phyloP scores from a whole-genome alignment of 2,797 vertebrate genomes.

The Neosalanx taihuensis region DNA sequence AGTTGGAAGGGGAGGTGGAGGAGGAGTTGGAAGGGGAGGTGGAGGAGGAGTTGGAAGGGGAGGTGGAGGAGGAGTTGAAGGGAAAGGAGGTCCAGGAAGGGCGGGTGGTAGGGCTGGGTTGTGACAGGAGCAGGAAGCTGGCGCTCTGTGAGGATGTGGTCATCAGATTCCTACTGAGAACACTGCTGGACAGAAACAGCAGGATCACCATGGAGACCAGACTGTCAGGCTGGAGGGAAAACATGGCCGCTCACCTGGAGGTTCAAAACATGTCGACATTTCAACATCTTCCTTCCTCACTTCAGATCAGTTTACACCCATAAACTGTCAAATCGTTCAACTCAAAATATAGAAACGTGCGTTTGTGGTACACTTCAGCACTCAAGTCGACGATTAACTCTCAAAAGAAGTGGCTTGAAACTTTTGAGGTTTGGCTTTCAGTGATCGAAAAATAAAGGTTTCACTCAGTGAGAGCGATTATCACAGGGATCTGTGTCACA shows the following conservation, averaged over 20 bases:
- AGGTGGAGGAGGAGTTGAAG: no score
- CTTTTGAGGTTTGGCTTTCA: background rate
- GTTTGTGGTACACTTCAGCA: background rate
- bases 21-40: no score
- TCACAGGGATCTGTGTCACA: background rate
- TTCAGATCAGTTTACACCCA: no score
- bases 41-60: no score
- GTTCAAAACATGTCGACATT: background rate
- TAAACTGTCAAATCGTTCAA: background rate
- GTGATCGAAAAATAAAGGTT: background rate
- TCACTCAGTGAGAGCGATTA: background rate
- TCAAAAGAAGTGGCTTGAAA: background rate
- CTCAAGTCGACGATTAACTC: background rate
- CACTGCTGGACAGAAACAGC: slow-evolving; percentile 17
- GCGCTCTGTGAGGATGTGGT: background rate
- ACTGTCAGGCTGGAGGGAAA: slow-evolving; percentile 16
- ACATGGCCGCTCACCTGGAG: background rate
- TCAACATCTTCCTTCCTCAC: no score
- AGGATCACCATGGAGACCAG: slow-evolving; percentile 28
- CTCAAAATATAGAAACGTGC: background rate
- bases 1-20: no score
- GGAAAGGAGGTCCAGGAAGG: no score
- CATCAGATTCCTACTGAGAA: background rate
- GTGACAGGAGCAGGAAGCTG: no score
- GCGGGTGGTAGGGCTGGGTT: no score